These are phyloP conservation scores for Stenichneumon culpator DNA, from an alignment of 2,888 invertebrate genomes.

Conservation along the genomic window DNA sequence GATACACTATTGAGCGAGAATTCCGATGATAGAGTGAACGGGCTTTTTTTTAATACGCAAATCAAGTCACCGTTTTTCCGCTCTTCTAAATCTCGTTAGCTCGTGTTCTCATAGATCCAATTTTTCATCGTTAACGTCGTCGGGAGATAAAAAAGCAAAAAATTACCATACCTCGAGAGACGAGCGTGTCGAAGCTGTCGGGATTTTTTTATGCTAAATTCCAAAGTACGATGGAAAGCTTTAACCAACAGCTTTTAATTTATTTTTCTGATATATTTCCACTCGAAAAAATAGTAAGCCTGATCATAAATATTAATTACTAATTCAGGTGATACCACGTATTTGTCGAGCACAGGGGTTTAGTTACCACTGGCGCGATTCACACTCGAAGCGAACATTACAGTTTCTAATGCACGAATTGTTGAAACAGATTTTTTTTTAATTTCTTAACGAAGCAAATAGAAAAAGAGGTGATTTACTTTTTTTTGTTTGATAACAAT, in stretches of 20 bases:
- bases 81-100: conserved; percentile 8
- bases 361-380: not conserved
- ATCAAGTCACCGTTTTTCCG: not conserved
- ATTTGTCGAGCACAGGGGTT: not conserved
- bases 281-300: not conserved
- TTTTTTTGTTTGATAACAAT: not conserved
- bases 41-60: not conserved
- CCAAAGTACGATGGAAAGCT: not conserved
- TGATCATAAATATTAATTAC: not conserved
- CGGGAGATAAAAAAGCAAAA: not conserved
- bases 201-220: not conserved
- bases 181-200: conserved; percentile 10
- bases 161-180: not conserved
- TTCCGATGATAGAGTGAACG: not conserved
- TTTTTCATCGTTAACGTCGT: not conserved
- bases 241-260: not conserved
- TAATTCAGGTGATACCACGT: not conserved
- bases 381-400: not conserved
- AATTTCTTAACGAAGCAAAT: no score
- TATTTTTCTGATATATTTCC: not conserved
- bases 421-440: not conserved
- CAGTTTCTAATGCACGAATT: not conserved
- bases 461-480: not conserved
- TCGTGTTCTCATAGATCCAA: conserved; percentile 5
- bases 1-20: not conserved